Conservation (phyloP, 2,888 invertebrate species). For the Andrena fulva region DNA sequence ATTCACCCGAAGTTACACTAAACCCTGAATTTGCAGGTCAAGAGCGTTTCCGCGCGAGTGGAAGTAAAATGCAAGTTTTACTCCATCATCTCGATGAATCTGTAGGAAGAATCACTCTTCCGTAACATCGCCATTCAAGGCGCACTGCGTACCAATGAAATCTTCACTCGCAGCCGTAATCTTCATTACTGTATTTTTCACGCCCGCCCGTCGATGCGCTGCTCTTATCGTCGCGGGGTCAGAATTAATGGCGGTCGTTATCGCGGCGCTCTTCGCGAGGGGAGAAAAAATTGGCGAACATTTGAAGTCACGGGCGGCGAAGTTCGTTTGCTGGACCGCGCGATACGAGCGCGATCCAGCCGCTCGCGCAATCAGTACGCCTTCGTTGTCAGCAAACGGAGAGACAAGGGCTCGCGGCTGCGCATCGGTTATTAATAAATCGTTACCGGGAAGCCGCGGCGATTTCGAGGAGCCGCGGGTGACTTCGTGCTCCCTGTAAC, state of each 20-base stretch:
- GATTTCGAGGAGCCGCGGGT: constrained; percentile 24
- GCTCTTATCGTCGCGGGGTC: constrained; percentile 27
- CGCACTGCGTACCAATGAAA: neutral
- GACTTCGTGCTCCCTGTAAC: constrained; percentile 20
- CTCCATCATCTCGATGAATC: neutral
- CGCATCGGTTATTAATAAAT: constrained; percentile 63
- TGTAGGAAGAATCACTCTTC: neutral
- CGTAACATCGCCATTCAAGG: neutral
- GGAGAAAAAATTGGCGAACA: constrained; percentile 35
- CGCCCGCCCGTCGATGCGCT: neutral
- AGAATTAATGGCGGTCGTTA: constrained; percentile 14
- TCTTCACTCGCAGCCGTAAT: neutral
- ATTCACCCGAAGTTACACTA: no score
- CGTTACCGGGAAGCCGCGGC: constrained; percentile 50
- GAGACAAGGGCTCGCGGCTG: constrained; percentile 19
- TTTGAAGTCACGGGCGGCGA: constrained; percentile 38
- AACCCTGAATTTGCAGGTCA: no score
- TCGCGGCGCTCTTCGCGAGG: constrained; percentile 10
- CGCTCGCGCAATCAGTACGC: constrained; percentile 25
- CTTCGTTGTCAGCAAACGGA: constrained; percentile 45
- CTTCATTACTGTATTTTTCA: neutral
- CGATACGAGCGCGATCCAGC: neutral
- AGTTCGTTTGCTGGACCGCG: neutral
- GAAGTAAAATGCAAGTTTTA: neutral
- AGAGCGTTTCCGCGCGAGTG: no score